Evolutionary conservation across 2,113 vertebrate species (phyloP).

Genomic region (Hystrix cristata): DNA sequence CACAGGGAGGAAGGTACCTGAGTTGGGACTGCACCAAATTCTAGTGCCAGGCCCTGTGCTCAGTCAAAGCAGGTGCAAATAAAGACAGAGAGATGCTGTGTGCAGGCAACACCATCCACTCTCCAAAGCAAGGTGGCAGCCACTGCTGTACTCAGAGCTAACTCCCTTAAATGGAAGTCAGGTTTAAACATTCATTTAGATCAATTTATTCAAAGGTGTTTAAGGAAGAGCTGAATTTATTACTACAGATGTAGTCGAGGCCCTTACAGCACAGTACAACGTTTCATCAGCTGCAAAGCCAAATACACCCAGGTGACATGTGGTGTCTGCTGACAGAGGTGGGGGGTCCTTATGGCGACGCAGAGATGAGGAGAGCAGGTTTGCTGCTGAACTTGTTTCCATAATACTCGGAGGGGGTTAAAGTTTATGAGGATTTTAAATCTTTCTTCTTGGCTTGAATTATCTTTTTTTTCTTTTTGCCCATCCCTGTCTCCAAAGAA

Average conservation of each 20-base stretch:
- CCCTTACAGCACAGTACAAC: constrained; percentile 79
- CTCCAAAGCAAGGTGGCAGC: neutral
- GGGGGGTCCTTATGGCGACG: constrained; percentile 56
- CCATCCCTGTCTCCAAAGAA: constrained; percentile 86
- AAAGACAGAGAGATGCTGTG: neutral
- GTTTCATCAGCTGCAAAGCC: constrained; percentile 79
- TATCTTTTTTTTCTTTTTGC: constrained; percentile 48
- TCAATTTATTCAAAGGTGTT: constrained; percentile 87
- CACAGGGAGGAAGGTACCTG: neutral
- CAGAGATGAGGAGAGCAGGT: constrained; percentile 30
- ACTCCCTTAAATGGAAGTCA: constrained; percentile 80
- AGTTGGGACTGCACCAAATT: neutral
- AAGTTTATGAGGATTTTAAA: constrained; percentile 88
- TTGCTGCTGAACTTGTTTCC: constrained; percentile 66
- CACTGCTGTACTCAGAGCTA: constrained; percentile 69
- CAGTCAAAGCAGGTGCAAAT: neutral
- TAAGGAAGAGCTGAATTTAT: constrained; percentile 85
- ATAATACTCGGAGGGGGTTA: constrained; percentile 76
- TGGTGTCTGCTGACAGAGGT: neutral
- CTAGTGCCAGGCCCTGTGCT: neutral
- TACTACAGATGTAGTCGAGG: constrained; percentile 68
- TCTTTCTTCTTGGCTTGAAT: constrained; percentile 83
- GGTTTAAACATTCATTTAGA: constrained; percentile 84
- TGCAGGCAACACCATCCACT: neutral
- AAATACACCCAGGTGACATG: constrained; percentile 64